These are phyloP conservation scores for Condylostylus longicornis DNA, from an alignment of 1,140 invertebrate species.

Conservation along the genomic window DNA sequence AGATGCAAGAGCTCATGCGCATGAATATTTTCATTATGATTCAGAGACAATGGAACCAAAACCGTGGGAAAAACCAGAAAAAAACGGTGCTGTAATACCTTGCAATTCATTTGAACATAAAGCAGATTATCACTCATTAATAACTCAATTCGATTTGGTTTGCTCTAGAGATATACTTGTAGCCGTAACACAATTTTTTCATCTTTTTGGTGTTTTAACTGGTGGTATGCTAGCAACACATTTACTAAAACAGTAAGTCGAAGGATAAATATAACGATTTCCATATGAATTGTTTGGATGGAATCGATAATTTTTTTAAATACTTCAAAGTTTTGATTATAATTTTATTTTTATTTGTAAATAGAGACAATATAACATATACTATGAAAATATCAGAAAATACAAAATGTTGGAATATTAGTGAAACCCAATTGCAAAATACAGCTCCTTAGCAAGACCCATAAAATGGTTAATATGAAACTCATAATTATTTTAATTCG, in stretches of 20 bases:
- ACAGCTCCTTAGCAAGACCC: not conserved
- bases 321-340: no score
- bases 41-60: slow-evolving; percentile 19
- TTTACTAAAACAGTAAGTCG: slow-evolving; percentile 31
- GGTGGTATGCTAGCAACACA: slow-evolving; percentile 32
- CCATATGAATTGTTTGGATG: no score
- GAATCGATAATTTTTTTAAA: no score
- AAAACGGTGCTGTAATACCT: slow-evolving; percentile 23
- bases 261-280: no score
- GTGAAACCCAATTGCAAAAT: not conserved
- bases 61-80: slow-evolving; percentile 22
- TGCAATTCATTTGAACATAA: slow-evolving; percentile 27
- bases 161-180: slow-evolving; percentile 33
- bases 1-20: slow-evolving; percentile 27
- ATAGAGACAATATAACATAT: no score
- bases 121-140: slow-evolving; percentile 24
- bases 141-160: slow-evolving; percentile 32
- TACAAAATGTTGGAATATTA: no score
- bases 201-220: slow-evolving; percentile 32
- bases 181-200: slow-evolving; percentile 34
- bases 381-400: no score
- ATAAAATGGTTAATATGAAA: not conserved
- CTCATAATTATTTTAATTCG: not conserved
- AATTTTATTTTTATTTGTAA: no score
- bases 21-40: slow-evolving; percentile 26